A percentile compares a stretch with the other conserved stretches of the same genome.
phyloP scores from a whole-genome alignment of 2,797 vertebrate genomes.

The Pipistrellus pygmaeus region DNA sequence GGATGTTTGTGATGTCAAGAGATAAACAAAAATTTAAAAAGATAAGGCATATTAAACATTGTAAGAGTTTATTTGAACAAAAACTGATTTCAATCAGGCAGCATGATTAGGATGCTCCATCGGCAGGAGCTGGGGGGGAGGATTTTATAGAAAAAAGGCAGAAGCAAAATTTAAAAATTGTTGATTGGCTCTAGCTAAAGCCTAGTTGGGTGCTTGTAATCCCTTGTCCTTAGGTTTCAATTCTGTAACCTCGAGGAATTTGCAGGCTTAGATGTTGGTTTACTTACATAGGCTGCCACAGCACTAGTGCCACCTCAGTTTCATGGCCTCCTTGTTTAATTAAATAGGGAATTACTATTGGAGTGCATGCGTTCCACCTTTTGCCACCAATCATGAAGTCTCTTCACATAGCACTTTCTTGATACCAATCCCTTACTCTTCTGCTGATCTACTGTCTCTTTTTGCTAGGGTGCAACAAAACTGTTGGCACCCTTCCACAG shows the following conservation, averaged over 20 bases:
- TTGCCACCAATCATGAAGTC: neutral
- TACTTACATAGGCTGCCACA: neutral
- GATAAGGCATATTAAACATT: neutral
- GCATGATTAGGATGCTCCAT: neutral
- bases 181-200: neutral
- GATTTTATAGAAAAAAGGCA: neutral
- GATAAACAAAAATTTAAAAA: neutral
- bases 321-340: neutral
- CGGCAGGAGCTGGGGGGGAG: rapidly evolving
- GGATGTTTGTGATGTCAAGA: neutral
- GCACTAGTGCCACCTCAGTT: neutral
- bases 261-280: neutral
- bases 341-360: neutral
- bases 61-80: neutral
- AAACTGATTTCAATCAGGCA: neutral
- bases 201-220: neutral
- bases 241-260: neutral
- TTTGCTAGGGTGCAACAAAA: neutral
- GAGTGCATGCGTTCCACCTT: neutral
- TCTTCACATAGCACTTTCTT: neutral
- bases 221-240: neutral
- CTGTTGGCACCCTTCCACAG: neutral
- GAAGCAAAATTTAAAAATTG: neutral
- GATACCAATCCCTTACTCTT: neutral
- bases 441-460: neutral